Evolutionary conservation across 2,113 vertebrate genomes (phyloP).

Genomic region (Cyanoderma ruficeps): DNA sequence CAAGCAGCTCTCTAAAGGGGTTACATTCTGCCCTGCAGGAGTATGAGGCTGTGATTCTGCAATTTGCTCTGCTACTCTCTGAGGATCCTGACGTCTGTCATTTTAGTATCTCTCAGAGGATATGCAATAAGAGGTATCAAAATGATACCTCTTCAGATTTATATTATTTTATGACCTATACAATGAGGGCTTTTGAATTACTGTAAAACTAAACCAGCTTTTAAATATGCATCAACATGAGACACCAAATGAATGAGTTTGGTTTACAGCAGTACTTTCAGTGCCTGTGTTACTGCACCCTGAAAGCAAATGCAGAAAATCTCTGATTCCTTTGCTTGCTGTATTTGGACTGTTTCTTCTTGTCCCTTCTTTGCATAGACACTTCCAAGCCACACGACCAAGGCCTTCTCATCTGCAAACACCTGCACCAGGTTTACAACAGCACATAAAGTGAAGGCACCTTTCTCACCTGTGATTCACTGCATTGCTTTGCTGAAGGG

Average conservation of each 20-base stretch:
- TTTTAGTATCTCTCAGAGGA: not conserved
- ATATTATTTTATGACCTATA: not conserved
- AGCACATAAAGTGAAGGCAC: not conserved
- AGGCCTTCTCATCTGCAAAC: not conserved
- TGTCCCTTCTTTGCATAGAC: not conserved
- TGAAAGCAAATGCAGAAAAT: not conserved
- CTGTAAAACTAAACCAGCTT: not conserved
- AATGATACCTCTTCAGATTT: not conserved
- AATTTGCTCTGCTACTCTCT: not conserved
- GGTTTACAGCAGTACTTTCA: not conserved
- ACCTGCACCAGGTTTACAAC: not conserved
- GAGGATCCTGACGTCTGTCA: not conserved
- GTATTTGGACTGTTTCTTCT: not conserved
- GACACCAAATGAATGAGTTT: not conserved
- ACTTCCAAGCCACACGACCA: not conserved
- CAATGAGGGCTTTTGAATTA: not conserved
- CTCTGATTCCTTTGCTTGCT: not conserved
- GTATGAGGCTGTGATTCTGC: not conserved
- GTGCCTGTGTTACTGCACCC: accelerated
- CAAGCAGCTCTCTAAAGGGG: not conserved
- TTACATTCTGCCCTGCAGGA: not conserved
- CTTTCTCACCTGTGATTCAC: not conserved
- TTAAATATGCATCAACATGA: not conserved
- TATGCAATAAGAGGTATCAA: not conserved
- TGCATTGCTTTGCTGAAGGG: not conserved